These are phyloP conservation scores for Adrianichthys oophorus DNA, from an alignment of 2,797 vertebrate species.

Conservation along the genomic window DNA sequence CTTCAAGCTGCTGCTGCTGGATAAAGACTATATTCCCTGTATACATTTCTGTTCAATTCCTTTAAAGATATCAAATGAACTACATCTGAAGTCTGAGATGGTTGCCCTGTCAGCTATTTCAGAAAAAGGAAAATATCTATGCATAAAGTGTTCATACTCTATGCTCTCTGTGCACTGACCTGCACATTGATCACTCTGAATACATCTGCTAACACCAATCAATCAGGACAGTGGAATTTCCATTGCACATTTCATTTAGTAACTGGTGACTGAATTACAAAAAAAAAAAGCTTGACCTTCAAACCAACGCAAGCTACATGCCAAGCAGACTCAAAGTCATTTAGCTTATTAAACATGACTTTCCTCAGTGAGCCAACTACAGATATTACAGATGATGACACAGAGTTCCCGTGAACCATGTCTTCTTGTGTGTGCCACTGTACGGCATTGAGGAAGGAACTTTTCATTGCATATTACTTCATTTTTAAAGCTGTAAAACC, in stretches of 20 bases:
- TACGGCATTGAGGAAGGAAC: conserved; percentile 19
- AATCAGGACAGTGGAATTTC: conserved; percentile 65
- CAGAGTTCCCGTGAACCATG: not conserved
- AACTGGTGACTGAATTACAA: conserved; percentile 12
- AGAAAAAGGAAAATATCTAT: too few species aligned
- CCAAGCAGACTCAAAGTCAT: conserved; percentile 14
- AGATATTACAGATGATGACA: conserved; percentile 61
- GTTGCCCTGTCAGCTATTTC: too few species aligned
- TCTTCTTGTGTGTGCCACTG: conserved; percentile 4
- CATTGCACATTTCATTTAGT: conserved; percentile 40
- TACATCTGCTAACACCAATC: conserved; percentile 45
- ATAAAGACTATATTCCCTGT: too few species aligned
- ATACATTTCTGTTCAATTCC: too few species aligned
- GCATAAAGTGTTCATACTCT: not conserved
- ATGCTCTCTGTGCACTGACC: conserved; percentile 6
- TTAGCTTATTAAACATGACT: conserved; percentile 39
- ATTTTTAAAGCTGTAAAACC: conserved; percentile 12
- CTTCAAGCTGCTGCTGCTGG: too few species aligned
- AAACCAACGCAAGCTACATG: conserved; percentile 16
- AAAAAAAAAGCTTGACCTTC: conserved; percentile 51
- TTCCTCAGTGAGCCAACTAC: conserved; percentile 18
- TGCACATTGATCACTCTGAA: conserved; percentile 59
- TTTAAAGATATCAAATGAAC: too few species aligned
- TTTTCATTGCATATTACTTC: conserved; percentile 60
- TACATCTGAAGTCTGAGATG: too few species aligned